A percentile compares a stretch with the other conserved stretches of the same genome.
Evolutionary conservation across 53 echinoderm and acorn worm species (phyloP).

Genomic region (Luidia sarsii): DNA sequence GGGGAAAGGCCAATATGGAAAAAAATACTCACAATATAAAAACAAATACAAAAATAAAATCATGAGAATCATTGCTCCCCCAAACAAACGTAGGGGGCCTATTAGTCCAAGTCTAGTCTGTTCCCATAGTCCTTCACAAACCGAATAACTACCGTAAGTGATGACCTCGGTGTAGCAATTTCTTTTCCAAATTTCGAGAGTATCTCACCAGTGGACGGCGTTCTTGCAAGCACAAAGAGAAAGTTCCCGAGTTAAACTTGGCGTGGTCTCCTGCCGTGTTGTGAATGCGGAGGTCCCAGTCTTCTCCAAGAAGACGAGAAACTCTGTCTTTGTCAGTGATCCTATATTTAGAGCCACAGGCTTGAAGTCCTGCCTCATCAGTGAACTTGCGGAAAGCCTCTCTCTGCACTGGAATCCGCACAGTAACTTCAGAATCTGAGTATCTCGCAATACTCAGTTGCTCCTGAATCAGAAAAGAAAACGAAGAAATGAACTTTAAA

Average conservation of each 20-base stretch:
- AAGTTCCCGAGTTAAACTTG: conserved; percentile 5
- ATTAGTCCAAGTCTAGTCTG: no score
- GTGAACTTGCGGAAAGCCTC: conserved; percentile 7
- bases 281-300: conserved; percentile 2
- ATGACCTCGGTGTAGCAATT: no score
- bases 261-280: conserved; percentile 25
- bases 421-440: conserved; percentile 12
- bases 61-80: no score
- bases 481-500: no score
- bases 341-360: not conserved
- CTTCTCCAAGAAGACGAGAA: not conserved
- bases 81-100: no score
- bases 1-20: no score
- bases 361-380: conserved; percentile 15
- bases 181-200: no score
- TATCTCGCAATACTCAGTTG: conserved; percentile 12
- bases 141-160: no score
- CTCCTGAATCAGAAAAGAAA: conserved; percentile 31
- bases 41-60: no score
- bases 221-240: not conserved
- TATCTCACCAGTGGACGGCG: no score
- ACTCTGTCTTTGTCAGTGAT: not conserved
- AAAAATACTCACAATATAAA: no score
- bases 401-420: conserved; percentile 10
- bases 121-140: no score